phyloP scores from a whole-genome alignment of 2,888 invertebrate species.

The Hesperia comma region DNA sequence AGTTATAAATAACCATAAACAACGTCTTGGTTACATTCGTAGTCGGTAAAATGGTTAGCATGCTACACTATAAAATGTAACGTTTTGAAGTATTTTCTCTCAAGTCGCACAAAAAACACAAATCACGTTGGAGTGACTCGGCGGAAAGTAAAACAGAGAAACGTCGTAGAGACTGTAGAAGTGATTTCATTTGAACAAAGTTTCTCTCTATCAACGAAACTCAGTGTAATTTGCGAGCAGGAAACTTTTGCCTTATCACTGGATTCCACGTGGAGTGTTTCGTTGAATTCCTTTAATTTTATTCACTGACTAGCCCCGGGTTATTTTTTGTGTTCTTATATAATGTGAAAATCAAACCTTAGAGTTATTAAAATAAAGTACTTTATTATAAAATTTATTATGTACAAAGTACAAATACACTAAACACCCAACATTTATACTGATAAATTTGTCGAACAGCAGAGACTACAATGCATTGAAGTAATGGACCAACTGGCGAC shows the following conservation, averaged over 20 bases:
- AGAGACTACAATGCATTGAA: neutral
- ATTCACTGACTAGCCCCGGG: conserved; percentile 55
- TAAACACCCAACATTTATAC: too few relatives aligned
- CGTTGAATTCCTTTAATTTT: conserved; percentile 73
- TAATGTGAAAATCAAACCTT: neutral
- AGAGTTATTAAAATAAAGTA: neutral
- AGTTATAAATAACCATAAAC: neutral
- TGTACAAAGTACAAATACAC: too few relatives aligned
- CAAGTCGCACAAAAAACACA: conserved; percentile 54
- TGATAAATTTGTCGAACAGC: too few relatives aligned
- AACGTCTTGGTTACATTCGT: neutral
- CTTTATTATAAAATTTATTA: neutral
- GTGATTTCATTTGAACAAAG: conserved; percentile 78
- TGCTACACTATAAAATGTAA: neutral
- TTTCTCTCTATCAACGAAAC: conserved; percentile 79
- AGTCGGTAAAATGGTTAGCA: neutral
- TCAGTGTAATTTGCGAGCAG: conserved; percentile 78
- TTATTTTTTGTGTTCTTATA: conserved; percentile 48
- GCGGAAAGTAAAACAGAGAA: conserved; percentile 68
- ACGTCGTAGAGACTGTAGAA: conserved; percentile 68
- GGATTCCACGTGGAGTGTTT: conserved; percentile 81
- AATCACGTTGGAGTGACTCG: conserved; percentile 59
- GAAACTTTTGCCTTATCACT: conserved; percentile 80
- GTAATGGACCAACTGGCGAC: neutral
- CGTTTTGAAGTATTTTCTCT: conserved; percentile 41